Conservation (phyloP, 2,113 vertebrate species). For the Tupaia chinensis region DNA sequence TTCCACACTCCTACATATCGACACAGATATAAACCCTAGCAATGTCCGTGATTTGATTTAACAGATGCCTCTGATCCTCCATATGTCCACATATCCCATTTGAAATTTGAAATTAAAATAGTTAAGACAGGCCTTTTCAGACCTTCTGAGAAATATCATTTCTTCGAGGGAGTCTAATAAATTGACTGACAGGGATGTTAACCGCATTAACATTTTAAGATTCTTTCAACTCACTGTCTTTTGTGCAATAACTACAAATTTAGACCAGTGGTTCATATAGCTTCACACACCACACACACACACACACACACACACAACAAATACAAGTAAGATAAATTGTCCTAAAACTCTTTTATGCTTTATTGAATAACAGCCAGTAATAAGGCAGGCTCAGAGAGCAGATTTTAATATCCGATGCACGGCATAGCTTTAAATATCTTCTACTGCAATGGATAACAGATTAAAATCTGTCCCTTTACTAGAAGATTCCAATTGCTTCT, state of each 20-base stretch:
- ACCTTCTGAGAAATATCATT: constrained; percentile 83
- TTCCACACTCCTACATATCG: constrained; percentile 16
- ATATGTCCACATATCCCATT: constrained; percentile 80
- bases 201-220: constrained; percentile 84
- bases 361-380: constrained; percentile 79
- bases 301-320: constrained; percentile 45
- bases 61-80: constrained; percentile 73
- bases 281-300: not conserved
- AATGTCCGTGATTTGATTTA: constrained; percentile 56
- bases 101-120: constrained; percentile 82
- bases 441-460: not conserved
- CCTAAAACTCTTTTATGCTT: constrained; percentile 74
- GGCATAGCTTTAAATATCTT: constrained; percentile 43
- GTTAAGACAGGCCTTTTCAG: constrained; percentile 64
- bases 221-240: constrained; percentile 75
- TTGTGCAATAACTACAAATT: constrained; percentile 72
- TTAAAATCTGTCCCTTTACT: constrained; percentile 66
- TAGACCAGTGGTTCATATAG: constrained; percentile 59
- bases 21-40: constrained; percentile 30
- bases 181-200: constrained; percentile 77
- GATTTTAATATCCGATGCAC: constrained; percentile 18
- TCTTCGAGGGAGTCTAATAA: constrained; percentile 81
- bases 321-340: constrained; percentile 67
- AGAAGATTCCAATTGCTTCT: constrained; percentile 60
- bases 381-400: constrained; percentile 61